phyloP scores from a whole-genome alignment of 2,888 invertebrate genomes.

The Drosophila histrio region DNA sequence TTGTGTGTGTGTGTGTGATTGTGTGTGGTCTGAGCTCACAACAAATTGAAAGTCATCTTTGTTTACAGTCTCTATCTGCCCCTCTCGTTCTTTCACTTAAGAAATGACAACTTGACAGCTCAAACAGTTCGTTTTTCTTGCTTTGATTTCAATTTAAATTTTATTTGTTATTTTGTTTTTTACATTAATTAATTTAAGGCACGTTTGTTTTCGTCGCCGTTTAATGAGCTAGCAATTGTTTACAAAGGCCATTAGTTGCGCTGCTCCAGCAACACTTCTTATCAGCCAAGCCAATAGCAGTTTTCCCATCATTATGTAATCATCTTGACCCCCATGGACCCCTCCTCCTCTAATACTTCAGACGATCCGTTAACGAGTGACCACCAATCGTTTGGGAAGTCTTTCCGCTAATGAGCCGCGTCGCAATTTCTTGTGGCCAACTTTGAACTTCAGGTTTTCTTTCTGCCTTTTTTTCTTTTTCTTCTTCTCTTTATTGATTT shows the following conservation, averaged over 20 bases:
- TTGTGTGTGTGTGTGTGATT: background rate
- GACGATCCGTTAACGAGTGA: constrained; percentile 42
- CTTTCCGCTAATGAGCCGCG: constrained; percentile 61
- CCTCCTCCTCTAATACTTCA: background rate
- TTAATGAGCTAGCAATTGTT: constrained; percentile 59
- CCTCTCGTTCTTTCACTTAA: constrained; percentile 21
- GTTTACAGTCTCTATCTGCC: constrained; percentile 29
- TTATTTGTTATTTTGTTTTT: constrained; percentile 35
- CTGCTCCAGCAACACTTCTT: constrained; percentile 31
- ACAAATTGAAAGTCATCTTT: constrained; percentile 64
- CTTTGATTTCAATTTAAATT: constrained; percentile 17
- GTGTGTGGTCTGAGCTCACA: constrained; percentile 35
- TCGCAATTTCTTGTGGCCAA: constrained; percentile 66
- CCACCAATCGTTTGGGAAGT: constrained; percentile 27
- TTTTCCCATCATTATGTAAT: constrained; percentile 77
- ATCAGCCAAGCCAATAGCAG: constrained; percentile 42
- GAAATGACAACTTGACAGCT: constrained; percentile 11
- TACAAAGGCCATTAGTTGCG: constrained; percentile 48
- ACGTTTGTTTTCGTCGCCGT: constrained; percentile 47
- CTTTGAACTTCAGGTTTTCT: constrained; percentile 60
- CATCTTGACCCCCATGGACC: background rate
- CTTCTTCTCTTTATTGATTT: constrained; percentile 45
- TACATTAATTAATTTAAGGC: constrained; percentile 63
- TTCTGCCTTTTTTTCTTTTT: constrained; percentile 3
- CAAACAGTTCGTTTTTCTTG: background rate